phyloP scores from a whole-genome alignment of 2,113 vertebrate genomes.

The Siniperca knerii region DNA sequence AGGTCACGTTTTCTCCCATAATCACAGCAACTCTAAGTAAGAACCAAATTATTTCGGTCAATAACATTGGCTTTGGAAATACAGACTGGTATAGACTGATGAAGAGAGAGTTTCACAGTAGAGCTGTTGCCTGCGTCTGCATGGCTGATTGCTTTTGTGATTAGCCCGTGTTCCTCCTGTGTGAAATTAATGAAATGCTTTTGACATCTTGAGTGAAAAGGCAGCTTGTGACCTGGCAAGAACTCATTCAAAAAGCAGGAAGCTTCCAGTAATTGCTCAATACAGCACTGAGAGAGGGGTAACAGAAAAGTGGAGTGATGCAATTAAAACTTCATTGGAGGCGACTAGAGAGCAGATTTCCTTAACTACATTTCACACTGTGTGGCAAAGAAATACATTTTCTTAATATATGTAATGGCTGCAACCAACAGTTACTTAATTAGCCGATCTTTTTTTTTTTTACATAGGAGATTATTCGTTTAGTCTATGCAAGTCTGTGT shows the following conservation, averaged over 20 bases:
- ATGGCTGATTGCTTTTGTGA: conserved; percentile 51
- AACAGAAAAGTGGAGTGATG: conserved; percentile 50
- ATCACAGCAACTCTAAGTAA: conserved; percentile 39
- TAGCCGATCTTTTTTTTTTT: background rate
- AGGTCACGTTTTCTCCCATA: background rate
- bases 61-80: conserved; percentile 29
- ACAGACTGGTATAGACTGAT: background rate
- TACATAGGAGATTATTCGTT: background rate
- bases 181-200: conserved; percentile 64
- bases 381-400: conserved; percentile 13
- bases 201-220: conserved; percentile 58
- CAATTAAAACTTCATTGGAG: conserved; percentile 63
- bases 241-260: conserved; percentile 62
- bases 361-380: conserved; percentile 44
- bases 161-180: conserved; percentile 34
- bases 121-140: conserved; percentile 39
- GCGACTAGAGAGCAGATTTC: conserved; percentile 43
- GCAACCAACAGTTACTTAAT: conserved; percentile 10
- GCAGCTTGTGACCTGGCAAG: conserved; percentile 56
- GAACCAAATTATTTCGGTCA: conserved; percentile 26
- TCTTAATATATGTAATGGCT: conserved; percentile 3
- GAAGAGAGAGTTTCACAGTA: conserved; percentile 14
- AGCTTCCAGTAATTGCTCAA: conserved; percentile 60
- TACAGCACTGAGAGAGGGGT: conserved; percentile 31
- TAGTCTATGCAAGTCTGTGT: background rate